Conservation (phyloP, 2,113 vertebrate genomes). For the Paramormyrops kingsleyae region DNA sequence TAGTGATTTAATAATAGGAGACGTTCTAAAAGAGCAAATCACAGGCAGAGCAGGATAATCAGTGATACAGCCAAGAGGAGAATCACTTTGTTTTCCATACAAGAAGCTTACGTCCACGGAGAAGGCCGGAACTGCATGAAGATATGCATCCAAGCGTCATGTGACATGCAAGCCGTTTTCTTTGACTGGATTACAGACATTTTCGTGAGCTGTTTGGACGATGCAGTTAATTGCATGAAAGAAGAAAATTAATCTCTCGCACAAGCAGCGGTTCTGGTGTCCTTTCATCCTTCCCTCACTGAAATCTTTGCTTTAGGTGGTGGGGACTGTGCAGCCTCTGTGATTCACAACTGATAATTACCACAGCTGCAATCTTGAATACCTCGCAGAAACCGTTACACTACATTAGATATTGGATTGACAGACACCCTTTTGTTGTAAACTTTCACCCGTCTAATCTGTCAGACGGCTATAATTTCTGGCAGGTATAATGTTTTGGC, state of each 20-base stretch:
- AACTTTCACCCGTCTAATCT: background rate
- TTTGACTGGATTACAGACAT: background rate
- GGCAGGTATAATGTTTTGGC: background rate
- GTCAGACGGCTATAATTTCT: background rate
- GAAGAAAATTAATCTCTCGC: background rate
- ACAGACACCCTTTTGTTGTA: background rate
- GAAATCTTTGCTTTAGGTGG: background rate
- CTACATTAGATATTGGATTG: background rate
- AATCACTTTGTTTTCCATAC: conserved; percentile 8
- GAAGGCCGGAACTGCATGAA: background rate
- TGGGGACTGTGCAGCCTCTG: background rate
- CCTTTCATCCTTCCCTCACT: background rate
- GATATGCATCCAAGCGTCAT: background rate
- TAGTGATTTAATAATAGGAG: conserved; percentile 35
- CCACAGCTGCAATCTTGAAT: background rate
- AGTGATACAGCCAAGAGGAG: background rate
- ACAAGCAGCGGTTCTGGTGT: background rate
- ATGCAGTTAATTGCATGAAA: background rate
- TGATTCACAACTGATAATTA: background rate
- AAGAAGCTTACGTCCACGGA: conserved; percentile 3
- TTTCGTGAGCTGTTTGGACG: background rate
- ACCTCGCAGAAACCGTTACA: background rate
- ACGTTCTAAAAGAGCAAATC: conserved; percentile 25
- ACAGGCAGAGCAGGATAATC: background rate
- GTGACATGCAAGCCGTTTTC: background rate